phyloP scores from a whole-genome alignment of 92 coral and sea anemone genomes.

The Scolanthus callimorphus region DNA sequence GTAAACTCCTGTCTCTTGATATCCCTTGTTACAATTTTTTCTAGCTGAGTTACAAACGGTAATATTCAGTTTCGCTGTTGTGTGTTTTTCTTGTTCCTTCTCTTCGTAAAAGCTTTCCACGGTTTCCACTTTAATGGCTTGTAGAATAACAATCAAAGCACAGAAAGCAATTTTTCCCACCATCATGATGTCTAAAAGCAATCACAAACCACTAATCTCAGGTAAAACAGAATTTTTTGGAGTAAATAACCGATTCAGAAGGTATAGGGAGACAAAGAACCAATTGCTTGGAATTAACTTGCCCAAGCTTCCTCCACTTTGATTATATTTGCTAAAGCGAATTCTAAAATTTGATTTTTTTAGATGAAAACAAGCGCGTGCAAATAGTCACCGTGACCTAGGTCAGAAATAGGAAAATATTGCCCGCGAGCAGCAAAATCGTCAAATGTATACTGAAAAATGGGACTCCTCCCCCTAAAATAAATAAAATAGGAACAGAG shows the following conservation, averaged over 20 bases:
- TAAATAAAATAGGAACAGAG: too few relatives aligned
- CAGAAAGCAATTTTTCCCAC: too few relatives aligned
- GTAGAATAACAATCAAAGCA: too few relatives aligned
- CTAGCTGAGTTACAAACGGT: constrained; percentile 49
- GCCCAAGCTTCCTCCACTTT: constrained; percentile 31
- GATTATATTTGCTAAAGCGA: too few relatives aligned
- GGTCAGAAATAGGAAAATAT: too few relatives aligned
- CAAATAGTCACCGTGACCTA: too few relatives aligned
- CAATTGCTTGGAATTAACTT: background rate
- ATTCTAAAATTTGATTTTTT: too few relatives aligned
- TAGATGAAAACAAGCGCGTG: too few relatives aligned
- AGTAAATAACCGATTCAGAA: constrained; percentile 2
- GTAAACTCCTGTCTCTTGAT: constrained; percentile 41
- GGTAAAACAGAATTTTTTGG: background rate
- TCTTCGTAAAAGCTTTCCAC: constrained; percentile 73
- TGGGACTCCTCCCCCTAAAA: too few relatives aligned
- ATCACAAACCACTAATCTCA: background rate
- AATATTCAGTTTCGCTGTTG: constrained; percentile 65
- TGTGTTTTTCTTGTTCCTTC: constrained; percentile 37
- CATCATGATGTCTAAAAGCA: constrained; percentile 10
- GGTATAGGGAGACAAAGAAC: constrained; percentile 8
- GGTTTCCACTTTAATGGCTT: constrained; percentile 7
- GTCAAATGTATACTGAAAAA: too few relatives aligned
- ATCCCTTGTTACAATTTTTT: constrained; percentile 33
- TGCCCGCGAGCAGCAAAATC: too few relatives aligned